phyloP scores from a whole-genome alignment of 2,888 invertebrate genomes.

The Apodemia mormo region DNA sequence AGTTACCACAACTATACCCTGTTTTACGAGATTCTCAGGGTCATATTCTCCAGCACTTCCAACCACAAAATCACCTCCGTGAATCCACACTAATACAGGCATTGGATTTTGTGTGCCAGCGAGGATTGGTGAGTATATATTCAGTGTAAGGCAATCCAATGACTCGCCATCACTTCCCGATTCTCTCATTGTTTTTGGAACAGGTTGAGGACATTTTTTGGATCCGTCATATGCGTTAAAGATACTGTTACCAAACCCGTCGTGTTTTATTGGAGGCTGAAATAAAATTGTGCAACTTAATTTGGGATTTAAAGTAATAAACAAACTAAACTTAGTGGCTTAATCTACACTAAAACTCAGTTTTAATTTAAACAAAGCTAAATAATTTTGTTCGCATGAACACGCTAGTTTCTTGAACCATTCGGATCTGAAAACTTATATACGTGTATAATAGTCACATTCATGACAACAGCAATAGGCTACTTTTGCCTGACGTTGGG shows the following conservation, averaged over 20 bases:
- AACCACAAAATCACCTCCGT: constrained; percentile 59
- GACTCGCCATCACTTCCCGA: constrained; percentile 45
- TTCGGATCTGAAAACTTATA: no score
- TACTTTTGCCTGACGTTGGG: no score
- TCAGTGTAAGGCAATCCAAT: constrained; percentile 84
- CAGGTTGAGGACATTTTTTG: constrained; percentile 61
- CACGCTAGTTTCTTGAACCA: no score
- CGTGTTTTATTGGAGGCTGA: constrained; percentile 53
- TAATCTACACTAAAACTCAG: not conserved
- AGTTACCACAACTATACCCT: constrained; percentile 65
- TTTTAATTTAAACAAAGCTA: not conserved
- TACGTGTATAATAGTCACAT: no score
- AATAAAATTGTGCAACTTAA: constrained; percentile 33
- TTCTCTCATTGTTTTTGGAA: constrained; percentile 32
- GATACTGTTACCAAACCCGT: constrained; percentile 55
- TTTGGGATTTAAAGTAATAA: not conserved
- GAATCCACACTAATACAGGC: constrained; percentile 71
- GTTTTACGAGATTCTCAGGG: constrained; percentile 55
- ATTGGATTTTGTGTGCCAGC: constrained; percentile 60
- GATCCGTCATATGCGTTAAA: constrained; percentile 61
- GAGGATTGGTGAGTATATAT: constrained; percentile 74
- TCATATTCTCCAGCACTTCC: constrained; percentile 59
- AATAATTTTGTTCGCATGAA: no score
- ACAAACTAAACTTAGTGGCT: no score
- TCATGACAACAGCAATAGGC: no score